Conservation (phyloP, 2,797 vertebrate species). For the Dendrocincla tyrannina region DNA sequence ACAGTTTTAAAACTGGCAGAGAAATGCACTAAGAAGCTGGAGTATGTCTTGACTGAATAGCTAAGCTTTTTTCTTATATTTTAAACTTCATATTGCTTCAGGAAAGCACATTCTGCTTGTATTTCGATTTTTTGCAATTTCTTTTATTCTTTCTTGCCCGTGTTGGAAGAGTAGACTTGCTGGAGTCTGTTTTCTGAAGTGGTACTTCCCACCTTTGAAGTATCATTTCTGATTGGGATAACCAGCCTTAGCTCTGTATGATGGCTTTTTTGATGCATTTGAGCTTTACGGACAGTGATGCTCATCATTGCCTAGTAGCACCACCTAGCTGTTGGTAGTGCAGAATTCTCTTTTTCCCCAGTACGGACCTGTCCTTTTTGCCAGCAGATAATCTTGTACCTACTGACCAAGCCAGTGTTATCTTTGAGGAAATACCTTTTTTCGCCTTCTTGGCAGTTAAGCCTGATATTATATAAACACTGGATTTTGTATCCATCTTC, state of each 20-base stretch:
- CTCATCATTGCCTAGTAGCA: constrained; percentile 14
- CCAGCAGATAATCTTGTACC: neutral
- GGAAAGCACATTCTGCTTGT: neutral
- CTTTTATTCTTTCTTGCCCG: neutral
- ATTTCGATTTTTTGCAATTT: neutral
- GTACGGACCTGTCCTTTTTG: neutral
- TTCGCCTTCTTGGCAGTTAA: neutral
- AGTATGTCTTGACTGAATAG: neutral
- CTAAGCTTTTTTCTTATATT: neutral
- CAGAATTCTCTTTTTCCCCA: neutral
- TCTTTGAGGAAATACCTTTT: neutral
- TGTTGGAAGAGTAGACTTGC: neutral
- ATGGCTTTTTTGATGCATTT: neutral
- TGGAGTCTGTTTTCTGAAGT: neutral
- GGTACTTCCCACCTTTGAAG: neutral
- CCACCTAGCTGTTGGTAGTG: constrained; percentile 66
- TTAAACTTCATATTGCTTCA: neutral
- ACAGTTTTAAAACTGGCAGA: neutral
- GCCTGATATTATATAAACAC: neutral
- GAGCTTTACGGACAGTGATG: neutral
- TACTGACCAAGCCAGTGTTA: neutral
- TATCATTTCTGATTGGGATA: neutral
- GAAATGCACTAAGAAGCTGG: neutral
- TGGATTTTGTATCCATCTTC: neutral
- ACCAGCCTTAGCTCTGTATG: neutral